These are phyloP conservation scores for Darevskia nairensis DNA, from an alignment of 2,797 vertebrate species.

Conservation along the genomic window DNA sequence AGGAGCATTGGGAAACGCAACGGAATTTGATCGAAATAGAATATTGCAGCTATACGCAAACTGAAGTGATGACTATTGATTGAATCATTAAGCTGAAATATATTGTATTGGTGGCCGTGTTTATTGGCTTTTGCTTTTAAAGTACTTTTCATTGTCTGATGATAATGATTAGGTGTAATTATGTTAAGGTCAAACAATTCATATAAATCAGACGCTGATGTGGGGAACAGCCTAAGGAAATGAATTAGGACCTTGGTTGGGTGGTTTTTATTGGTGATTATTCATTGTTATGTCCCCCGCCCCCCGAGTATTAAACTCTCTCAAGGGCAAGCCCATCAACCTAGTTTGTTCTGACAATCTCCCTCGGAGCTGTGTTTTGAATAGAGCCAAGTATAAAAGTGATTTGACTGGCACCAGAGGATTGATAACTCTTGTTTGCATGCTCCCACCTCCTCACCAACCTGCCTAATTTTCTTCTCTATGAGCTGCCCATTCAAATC, in stretches of 20 bases:
- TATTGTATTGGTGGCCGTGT: conserved; percentile 39
- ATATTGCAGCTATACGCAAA: conserved; percentile 46
- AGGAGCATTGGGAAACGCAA: not conserved
- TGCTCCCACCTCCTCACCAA: not conserved
- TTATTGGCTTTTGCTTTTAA: conserved; percentile 44
- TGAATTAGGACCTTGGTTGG: conserved; percentile 25
- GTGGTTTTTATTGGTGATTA: conserved; percentile 45
- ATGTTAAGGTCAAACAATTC: conserved; percentile 48
- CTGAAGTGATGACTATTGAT: conserved; percentile 32
- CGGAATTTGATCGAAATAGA: conserved; percentile 15
- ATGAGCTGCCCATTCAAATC: not conserved
- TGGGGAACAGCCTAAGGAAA: conserved; percentile 42
- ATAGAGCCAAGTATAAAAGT: not conserved
- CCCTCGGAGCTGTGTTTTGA: not conserved
- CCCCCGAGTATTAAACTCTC: conserved; percentile 39
- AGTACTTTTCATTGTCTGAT: conserved; percentile 56
- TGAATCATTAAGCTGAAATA: conserved; percentile 38
- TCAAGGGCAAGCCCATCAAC: conserved; percentile 40
- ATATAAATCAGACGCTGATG: conserved; percentile 49
- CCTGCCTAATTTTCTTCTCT: not conserved
- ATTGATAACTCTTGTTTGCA: not conserved
- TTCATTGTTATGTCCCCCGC: conserved; percentile 52
- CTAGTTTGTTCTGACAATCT: conserved; percentile 41
- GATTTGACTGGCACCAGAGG: not conserved
- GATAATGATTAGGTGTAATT: conserved; percentile 42